Evolutionary conservation across 2,797 vertebrate genomes (phyloP).

Genomic region (Taeniopygia guttata): DNA sequence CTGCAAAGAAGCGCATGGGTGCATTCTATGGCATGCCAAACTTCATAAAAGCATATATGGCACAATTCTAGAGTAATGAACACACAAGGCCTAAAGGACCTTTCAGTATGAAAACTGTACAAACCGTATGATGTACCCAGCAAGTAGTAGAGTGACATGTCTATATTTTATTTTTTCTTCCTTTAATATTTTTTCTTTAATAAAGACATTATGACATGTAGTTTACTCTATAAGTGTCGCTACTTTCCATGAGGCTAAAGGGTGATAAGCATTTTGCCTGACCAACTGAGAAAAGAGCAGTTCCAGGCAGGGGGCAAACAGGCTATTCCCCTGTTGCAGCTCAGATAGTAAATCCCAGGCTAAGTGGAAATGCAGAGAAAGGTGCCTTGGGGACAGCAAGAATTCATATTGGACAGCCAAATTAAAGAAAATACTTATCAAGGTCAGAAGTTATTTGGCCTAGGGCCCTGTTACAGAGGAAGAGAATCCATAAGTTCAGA

Average conservation of each 20-base stretch:
- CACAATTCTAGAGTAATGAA: neutral
- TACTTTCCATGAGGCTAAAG: neutral
- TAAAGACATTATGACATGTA: neutral
- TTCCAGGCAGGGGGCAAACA: neutral
- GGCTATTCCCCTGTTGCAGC: neutral
- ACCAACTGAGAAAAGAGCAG: neutral
- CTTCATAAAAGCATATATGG: neutral
- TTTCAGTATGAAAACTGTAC: neutral
- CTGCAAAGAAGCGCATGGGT: neutral
- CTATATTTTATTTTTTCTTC: neutral
- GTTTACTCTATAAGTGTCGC: neutral
- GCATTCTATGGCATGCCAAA: neutral
- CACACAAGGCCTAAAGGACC: neutral
- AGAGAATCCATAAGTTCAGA: neutral
- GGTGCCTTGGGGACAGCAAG: neutral
- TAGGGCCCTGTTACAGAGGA: rapidly evolving
- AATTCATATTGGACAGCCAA: neutral
- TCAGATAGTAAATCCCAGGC: neutral
- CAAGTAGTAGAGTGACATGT: neutral
- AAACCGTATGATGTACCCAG: neutral
- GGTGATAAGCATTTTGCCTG: neutral
- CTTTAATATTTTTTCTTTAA: neutral
- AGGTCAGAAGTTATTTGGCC: rapidly evolving
- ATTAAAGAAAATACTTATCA: neutral
- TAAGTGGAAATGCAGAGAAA: neutral